phyloP scores from a whole-genome alignment of 2,113 vertebrate species.

The Spea multiplicata region DNA sequence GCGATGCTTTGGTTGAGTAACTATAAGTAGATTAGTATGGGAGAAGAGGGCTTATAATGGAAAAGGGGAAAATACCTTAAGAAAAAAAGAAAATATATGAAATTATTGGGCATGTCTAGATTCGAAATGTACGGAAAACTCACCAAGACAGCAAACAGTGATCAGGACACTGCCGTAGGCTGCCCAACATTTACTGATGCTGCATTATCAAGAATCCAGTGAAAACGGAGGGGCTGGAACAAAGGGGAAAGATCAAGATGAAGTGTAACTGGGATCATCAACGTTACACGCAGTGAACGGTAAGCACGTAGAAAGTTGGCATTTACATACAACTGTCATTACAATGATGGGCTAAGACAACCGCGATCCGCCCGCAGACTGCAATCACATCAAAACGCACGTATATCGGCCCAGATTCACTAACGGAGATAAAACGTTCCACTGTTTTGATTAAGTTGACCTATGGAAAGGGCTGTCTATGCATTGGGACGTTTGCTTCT shows the following conservation, averaged over 20 bases:
- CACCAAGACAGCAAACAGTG: conserved; percentile 50
- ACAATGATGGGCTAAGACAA: no score
- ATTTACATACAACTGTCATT: not conserved
- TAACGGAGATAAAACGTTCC: no score
- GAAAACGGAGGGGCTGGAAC: conserved; percentile 46
- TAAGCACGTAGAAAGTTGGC: not conserved
- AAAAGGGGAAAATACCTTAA: not conserved
- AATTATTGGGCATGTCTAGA: not conserved
- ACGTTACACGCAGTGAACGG: not conserved
- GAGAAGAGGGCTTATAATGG: no score
- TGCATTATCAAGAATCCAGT: conserved; percentile 52
- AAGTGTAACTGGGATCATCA: conserved; percentile 28
- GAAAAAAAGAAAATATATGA: not conserved
- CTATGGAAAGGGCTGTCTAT: no score
- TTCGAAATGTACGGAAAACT: conserved; percentile 20
- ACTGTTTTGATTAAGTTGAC: no score
- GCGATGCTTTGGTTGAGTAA: no score
- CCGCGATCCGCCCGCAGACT: no score
- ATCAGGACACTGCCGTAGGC: conserved; percentile 53
- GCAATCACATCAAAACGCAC: no score
- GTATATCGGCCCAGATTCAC: no score
- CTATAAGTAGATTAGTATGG: no score
- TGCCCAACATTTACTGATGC: conserved; percentile 49
- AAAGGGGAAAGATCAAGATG: conserved; percentile 49
- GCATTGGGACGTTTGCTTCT: no score